These are phyloP conservation scores for Drosophila pachea DNA, from an alignment of 1,140 invertebrate genomes.

Conservation along the genomic window DNA sequence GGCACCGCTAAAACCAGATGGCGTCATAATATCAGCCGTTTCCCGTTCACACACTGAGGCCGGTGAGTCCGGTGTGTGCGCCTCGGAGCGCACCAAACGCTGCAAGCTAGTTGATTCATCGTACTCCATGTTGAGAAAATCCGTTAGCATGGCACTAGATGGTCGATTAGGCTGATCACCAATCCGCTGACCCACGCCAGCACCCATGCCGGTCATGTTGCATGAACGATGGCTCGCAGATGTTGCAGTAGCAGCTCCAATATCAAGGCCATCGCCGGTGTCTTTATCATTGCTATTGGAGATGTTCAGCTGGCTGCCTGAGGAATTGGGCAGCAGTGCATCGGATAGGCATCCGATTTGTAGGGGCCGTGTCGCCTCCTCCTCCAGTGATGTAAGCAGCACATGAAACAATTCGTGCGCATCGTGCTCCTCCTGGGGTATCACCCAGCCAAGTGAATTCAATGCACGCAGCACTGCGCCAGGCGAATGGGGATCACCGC, in stretches of 20 bases:
- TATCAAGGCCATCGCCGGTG: slow-evolving; percentile 32
- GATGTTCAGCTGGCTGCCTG: slow-evolving; percentile 50
- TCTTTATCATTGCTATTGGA: slow-evolving; percentile 58
- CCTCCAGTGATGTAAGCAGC: slow-evolving; percentile 90
- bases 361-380: slow-evolving; percentile 84
- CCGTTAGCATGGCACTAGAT: slow-evolving; percentile 75
- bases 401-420: slow-evolving; percentile 95
- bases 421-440: slow-evolving; percentile 94
- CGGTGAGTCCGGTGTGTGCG: slow-evolving; percentile 77
- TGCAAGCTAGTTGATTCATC: slow-evolving; percentile 72
- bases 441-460: slow-evolving; percentile 88
- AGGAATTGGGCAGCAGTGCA: slow-evolving; percentile 80
- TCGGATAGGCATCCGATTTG: slow-evolving; percentile 85
- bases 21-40: slow-evolving; percentile 49
- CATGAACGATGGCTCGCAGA: slow-evolving; percentile 12
- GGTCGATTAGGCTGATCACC: slow-evolving; percentile 68
- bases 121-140: slow-evolving; percentile 76
- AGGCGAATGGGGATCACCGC: slow-evolving; percentile 84
- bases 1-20: not conserved
- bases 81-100: slow-evolving; percentile 74
- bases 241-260: slow-evolving; percentile 8
- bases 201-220: slow-evolving; percentile 2
- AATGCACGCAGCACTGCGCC: slow-evolving; percentile 88
- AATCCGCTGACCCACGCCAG: slow-evolving; percentile 29
- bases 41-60: slow-evolving; percentile 74